phyloP scores from a whole-genome alignment of 2,113 vertebrate species.

The Pomatostomus ruficeps region DNA sequence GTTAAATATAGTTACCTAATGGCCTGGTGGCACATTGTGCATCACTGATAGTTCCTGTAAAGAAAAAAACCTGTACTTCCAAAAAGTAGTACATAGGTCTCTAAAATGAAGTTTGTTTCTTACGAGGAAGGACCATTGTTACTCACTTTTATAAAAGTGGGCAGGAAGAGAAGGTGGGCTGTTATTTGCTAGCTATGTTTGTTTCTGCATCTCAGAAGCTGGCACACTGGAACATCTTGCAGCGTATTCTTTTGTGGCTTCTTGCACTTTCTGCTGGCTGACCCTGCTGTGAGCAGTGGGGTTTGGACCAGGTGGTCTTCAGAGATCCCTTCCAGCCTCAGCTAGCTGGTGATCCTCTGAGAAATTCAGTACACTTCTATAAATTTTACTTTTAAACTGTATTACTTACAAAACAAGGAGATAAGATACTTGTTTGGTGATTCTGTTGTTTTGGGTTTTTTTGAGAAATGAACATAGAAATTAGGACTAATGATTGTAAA shows the following conservation, averaged over 20 bases:
- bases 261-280: background rate
- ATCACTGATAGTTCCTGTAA: background rate
- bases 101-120: background rate
- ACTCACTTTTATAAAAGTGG: background rate
- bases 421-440: background rate
- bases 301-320: background rate
- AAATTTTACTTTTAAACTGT: background rate
- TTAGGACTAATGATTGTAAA: background rate
- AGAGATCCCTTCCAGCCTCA: background rate
- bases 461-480: background rate
- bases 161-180: background rate
- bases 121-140: background rate
- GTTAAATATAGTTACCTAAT: background rate
- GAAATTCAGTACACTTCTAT: background rate
- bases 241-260: background rate
- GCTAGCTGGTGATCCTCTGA: background rate
- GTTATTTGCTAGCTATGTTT: background rate
- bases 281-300: background rate
- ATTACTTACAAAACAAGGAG: background rate
- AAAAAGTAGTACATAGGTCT: background rate
- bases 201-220: background rate
- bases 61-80: background rate
- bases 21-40: background rate
- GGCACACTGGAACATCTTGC: background rate
- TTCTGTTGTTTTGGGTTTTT: background rate